phyloP scores from a whole-genome alignment of 2,113 vertebrate species.

The Scalopus aquaticus region DNA sequence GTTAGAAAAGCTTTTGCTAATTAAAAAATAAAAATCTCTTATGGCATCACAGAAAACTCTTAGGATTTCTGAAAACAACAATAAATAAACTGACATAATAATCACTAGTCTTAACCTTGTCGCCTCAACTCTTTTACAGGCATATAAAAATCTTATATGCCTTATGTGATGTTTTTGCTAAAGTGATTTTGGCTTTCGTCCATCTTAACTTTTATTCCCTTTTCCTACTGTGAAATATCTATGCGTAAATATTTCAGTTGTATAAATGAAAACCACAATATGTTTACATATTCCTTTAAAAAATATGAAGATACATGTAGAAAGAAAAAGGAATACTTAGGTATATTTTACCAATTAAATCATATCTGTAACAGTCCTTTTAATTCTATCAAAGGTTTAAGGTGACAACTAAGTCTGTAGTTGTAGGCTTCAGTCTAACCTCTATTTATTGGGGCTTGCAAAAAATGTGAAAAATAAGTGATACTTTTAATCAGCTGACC shows the following conservation, averaged over 20 bases:
- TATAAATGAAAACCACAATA: constrained; percentile 15
- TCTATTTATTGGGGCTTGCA: background rate
- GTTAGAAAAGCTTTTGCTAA: constrained; percentile 54
- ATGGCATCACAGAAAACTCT: constrained; percentile 22
- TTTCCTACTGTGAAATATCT: background rate
- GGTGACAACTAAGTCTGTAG: background rate
- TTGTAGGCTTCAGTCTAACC: constrained; percentile 10
- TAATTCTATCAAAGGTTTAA: background rate
- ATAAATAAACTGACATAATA: constrained; percentile 57
- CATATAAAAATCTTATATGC: constrained; percentile 32
- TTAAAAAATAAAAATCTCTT: constrained; percentile 56
- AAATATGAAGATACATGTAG: background rate
- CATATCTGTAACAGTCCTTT: background rate
- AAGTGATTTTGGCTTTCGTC: constrained; percentile 34
- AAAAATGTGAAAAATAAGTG: background rate
- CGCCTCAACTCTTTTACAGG: constrained; percentile 56
- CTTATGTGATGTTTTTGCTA: background rate
- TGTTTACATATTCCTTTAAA: constrained; percentile 43
- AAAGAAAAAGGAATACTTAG: background rate
- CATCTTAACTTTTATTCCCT: background rate
- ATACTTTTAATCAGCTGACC: background rate
- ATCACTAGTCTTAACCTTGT: constrained; percentile 67
- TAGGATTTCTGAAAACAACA: constrained; percentile 47
- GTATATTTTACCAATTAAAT: constrained; percentile 44
- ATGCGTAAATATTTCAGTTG: background rate